Evolutionary conservation across 2,888 invertebrate genomes (phyloP), one percentile per base, ranked within the genome.

Genomic region (Desoria tigrina): DNA sequence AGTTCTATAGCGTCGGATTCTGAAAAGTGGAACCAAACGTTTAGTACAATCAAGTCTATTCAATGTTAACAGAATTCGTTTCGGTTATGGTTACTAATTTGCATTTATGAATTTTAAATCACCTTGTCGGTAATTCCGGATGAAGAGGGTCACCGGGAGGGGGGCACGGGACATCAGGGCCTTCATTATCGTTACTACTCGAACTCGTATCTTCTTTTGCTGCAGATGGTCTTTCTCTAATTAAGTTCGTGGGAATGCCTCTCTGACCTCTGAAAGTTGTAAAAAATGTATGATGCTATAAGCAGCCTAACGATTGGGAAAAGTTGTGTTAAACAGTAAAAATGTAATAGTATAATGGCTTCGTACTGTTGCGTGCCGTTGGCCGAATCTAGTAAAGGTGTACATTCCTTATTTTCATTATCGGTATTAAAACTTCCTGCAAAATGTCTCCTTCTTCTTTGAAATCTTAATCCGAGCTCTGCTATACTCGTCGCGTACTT

Each of bases 401-500:
- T 51, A 26, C 51, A 51, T 24, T 9, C 24, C 16, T 26, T 23
- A 21, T 14, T 26, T 24, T 51, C 39, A 23, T 23, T 21, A 3
- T 37, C 63, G 61, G 63, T 11, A 65, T 49, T 28, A 26, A 72
- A 68, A 68, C 63, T 69, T 18, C 74, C 76, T 51, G 76, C 76
- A 54, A 73, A 72, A 55, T 76, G 79, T 73, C 72, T 76, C 66
- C 85, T 78, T n/a, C 88, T 88, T 74, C 91, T 83, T 78, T 88
- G 87, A 83, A 91, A 91, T 68, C 90, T 84, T 77, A 92, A 84
- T 81, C 90, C 90, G 77, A 92, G 82, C 79, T 92, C 90, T 68
- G 89, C 87, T 69, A 90, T 89, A 82, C 92, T 92, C 28, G 88
- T 87, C 27, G 92, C 89, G 81, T 92, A 92, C 81, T 93, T 93